Base-by-base conservation (phyloP, 2,113 vertebrate species). In the Suncus etruscus region DNA sequence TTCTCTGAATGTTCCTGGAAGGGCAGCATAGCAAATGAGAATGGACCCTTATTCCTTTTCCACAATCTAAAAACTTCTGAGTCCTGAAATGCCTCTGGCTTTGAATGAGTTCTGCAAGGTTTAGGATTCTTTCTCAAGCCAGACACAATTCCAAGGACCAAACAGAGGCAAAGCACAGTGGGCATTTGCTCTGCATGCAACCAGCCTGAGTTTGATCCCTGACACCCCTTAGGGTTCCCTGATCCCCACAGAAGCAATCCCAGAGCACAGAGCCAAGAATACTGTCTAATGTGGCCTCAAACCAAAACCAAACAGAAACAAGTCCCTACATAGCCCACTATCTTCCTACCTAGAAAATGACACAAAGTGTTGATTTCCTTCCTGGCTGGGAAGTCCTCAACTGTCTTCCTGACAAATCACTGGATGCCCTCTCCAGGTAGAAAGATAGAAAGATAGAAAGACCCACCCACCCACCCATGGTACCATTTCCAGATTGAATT, bases 1-100 rank as follows among this genome's bases (percentile, higher is more conserved):
- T 86, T 8, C 14, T 48, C 7, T 45, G 50, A 22, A 54, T 20
- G 88, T 54, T 63, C 25, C 6, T 66, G 58, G 63, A 11, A 54
- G 8, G 63, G 22, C 87, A 69, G 54, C 7, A 45, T 58, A 47
- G 89, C 27, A 31, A 29, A 29, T 0, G 20, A 6, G 31, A 86
- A 83, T 11, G 25, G 1, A 6, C 45, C 66, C 11, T 14, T n/a
- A 63, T 68, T 69, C 22, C 29, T 83, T 81, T 83, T 83, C 61
- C 74, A 50, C 85, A 92, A 91, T 32, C 31, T 80, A 79, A 90
- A 90, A 74, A 91, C 58, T 47, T 87, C 69, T 69, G 63, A 74
- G 70, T 79, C 73, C 31, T 73, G n/a, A 88, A 86, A 65, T 6
- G 25, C 8, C 24, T 82, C 78, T 72, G 10, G 47, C 61, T 27